Base-by-base conservation (phyloP, 2,888 invertebrate species). In the Cremastinae sp. region DNA sequence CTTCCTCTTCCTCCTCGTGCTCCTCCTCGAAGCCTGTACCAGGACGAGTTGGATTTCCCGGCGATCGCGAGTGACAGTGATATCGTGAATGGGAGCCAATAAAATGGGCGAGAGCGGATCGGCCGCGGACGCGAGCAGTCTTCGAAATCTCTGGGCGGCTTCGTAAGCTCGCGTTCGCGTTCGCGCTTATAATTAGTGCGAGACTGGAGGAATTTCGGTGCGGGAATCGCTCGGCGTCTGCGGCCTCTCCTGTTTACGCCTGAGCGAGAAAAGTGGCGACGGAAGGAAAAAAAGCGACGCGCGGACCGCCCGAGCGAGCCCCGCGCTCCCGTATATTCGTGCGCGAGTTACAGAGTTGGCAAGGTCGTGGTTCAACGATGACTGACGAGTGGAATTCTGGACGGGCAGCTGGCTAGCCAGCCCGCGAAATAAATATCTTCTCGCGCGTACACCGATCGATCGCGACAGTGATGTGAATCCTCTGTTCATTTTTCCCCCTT, bases 351-450 rank as follows among this genome's bases (percentile, higher is more conserved):
- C 56, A 45, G 43, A 71, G 76, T 78, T 74, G 72, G 75, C 80
- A 76, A 76, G 76, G 76, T 76, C 76, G 76, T 73, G 76, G 76
- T 76, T 76, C 76, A 76, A 77, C 65, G 77, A 77, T 77, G 77
- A 77, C 77, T 74, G 77, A 77, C 77, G 77, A 77, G 70, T 66
- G 65, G 77, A 56, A 61, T 65, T 51, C 51, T 77, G 74, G 77
- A 77, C 61, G 70, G 73, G 73, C 76, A 72, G 68, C 68, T 69
- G 72, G 76, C 64, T 59, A 22, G n/a, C 34, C 18, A 38, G 75
- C 43, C 45, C 56, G 66, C 58, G n/a, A 54, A 58, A 58, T 54
- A 65, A 8, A 65, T 65, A 45, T 65, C 72, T 62, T 64, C 56
- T 62, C 34, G 22, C 16, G 58, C 58, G 64, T 45, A 61, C 43